phyloP scores from a whole-genome alignment of 2,797 vertebrate genomes.

The Argya squamiceps region DNA sequence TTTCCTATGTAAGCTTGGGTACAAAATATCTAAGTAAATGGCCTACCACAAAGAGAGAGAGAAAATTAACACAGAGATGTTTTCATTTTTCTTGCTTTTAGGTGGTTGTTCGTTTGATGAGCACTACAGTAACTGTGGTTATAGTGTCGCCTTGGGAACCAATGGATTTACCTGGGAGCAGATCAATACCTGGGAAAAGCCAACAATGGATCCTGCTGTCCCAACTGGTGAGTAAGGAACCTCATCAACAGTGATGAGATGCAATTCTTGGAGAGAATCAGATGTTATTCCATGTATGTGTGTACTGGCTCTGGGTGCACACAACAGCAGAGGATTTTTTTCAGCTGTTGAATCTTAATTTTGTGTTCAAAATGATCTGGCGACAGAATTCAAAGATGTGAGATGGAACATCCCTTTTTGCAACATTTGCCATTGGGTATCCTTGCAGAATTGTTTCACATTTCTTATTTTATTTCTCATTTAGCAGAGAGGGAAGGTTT shows the following conservation, averaged over 20 bases:
- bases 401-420: background rate
- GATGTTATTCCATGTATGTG: rapidly evolving
- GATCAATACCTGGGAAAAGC: constrained; percentile 97
- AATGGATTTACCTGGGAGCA: constrained; percentile 98
- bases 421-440: rapidly evolving
- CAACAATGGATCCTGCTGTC: constrained; percentile 88
- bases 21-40: constrained; percentile 76
- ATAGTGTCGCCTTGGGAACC: constrained; percentile 92
- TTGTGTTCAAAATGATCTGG: background rate
- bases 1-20: constrained; percentile 28
- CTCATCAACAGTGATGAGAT: background rate
- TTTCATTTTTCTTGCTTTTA: constrained; percentile 63
- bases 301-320: background rate
- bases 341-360: background rate
- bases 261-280: background rate
- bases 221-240: constrained; percentile 85
- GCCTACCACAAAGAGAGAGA: background rate
- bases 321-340: background rate
- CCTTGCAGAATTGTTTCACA: background rate
- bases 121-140: constrained; percentile 93
- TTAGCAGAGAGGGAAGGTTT: background rate
- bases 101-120: constrained; percentile 95
- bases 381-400: background rate
- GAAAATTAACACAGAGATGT: constrained; percentile 74
- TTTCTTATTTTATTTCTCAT: background rate